Conservation (phyloP, 2,888 invertebrate species). For the Ctenicera cuprea region DNA sequence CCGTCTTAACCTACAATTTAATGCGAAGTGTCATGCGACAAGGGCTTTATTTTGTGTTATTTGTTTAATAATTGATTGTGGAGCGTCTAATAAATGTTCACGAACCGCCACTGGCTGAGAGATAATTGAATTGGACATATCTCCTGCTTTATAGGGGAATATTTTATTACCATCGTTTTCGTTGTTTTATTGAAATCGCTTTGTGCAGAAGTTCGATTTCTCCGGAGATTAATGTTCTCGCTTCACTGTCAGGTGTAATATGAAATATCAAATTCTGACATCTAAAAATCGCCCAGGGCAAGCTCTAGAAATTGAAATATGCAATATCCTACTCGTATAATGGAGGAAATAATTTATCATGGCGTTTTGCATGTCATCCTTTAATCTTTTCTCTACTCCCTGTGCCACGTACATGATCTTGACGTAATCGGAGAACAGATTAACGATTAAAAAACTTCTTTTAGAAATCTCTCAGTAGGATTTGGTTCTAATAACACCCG, state of each 20-base stretch:
- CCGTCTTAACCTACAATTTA: no score
- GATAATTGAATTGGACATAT: no score
- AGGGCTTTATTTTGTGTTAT: no score
- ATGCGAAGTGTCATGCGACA: no score
- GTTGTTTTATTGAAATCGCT: not conserved
- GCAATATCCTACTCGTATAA: slow-evolving; percentile 17
- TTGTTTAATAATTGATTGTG: no score
- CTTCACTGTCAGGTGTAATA: not conserved
- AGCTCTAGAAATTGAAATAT: slow-evolving; percentile 26
- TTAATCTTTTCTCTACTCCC: not conserved
- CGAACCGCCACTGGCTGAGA: no score
- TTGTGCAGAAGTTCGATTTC: not conserved
- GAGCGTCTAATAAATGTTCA: no score
- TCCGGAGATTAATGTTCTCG: slow-evolving; percentile 20
- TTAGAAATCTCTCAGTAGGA: not conserved
- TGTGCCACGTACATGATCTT: not conserved
- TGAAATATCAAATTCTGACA: slow-evolving; percentile 19
- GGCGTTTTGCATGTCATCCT: slow-evolving; percentile 8
- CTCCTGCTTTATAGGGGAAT: no score
- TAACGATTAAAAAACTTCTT: not conserved
- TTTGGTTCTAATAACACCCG: not conserved
- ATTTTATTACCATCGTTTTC: not conserved
- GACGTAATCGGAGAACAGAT: not conserved
- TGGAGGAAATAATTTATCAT: slow-evolving; percentile 19
- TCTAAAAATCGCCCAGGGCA: slow-evolving; percentile 20